Percentiles rank a stretch among this genome's conserved stretches.
phyloP scores from a whole-genome alignment of 1,140 invertebrate species.

The Aphis gossypii region DNA sequence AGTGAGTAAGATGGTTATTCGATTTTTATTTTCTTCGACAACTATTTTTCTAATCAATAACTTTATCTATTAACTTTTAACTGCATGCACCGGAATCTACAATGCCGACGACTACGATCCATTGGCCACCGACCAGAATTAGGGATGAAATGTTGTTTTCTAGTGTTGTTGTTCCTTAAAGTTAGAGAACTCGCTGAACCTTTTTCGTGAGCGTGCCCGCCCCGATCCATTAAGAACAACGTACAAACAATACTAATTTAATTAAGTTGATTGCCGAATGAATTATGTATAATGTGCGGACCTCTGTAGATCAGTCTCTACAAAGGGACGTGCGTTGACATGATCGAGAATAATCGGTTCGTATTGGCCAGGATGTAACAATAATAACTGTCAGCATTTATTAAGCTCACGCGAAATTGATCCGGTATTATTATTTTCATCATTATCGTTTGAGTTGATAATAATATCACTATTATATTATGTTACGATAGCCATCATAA shows the following conservation, averaged over 20 bases:
- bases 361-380: not conserved
- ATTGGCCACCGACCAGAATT: not conserved
- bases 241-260: slow-evolving; percentile 14
- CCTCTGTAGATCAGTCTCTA: not conserved
- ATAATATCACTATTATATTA: not conserved
- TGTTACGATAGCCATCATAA: not conserved
- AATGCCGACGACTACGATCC: not conserved
- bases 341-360: not conserved
- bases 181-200: not conserved
- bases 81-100: not conserved
- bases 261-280: slow-evolving; percentile 10
- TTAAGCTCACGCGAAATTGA: not conserved
- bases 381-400: not conserved
- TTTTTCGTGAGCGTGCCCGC: not conserved
- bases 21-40: not conserved
- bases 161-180: not conserved
- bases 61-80: not conserved
- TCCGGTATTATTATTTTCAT: not conserved
- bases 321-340: not conserved
- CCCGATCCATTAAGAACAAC: not conserved
- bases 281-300: not conserved
- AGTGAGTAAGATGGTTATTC: no score
- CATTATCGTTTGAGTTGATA: not conserved
- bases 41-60: not conserved
- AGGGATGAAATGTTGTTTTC: not conserved